A percentile compares a stretch with the other conserved stretches of the same genome.
These are phyloP conservation scores for Elephas maximus DNA, from an alignment of 2,113 vertebrate genomes.

Conservation along the genomic window DNA sequence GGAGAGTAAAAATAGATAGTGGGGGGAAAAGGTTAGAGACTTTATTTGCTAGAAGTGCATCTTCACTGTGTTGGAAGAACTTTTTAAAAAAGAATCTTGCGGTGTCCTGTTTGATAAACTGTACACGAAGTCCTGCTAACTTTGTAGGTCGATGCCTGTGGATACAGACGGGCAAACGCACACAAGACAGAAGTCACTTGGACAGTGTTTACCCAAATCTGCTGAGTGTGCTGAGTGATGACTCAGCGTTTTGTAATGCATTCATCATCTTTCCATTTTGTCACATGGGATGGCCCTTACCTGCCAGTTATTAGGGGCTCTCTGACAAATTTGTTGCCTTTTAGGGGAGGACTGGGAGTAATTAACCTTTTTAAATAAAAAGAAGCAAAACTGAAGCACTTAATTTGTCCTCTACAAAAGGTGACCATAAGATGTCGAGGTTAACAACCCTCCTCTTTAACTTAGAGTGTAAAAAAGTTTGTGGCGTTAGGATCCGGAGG, in stretches of 20 bases:
- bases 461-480: constrained; percentile 41
- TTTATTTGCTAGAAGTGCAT: neutral
- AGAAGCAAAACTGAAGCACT: constrained; percentile 3
- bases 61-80: neutral
- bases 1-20: neutral
- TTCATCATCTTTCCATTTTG: constrained; percentile 50
- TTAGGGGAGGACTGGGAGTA: neutral
- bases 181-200: constrained; percentile 38
- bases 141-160: neutral
- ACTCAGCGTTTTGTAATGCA: constrained; percentile 81
- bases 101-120: constrained; percentile 4
- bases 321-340: constrained; percentile 52
- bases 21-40: neutral
- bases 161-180: neutral
- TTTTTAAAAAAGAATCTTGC: neutral
- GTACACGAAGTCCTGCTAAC: neutral
- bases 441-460: constrained; percentile 18
- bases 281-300: constrained; percentile 9
- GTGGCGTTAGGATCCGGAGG: neutral
- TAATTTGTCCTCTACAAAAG: constrained; percentile 47
- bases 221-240: constrained; percentile 75
- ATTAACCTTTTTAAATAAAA: constrained; percentile 38
- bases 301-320: constrained; percentile 15
- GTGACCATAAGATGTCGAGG: constrained; percentile 35
- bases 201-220: constrained; percentile 72